phyloP scores from a whole-genome alignment of 2,888 invertebrate genomes.

The Poecilobothrus nobilitatus region DNA sequence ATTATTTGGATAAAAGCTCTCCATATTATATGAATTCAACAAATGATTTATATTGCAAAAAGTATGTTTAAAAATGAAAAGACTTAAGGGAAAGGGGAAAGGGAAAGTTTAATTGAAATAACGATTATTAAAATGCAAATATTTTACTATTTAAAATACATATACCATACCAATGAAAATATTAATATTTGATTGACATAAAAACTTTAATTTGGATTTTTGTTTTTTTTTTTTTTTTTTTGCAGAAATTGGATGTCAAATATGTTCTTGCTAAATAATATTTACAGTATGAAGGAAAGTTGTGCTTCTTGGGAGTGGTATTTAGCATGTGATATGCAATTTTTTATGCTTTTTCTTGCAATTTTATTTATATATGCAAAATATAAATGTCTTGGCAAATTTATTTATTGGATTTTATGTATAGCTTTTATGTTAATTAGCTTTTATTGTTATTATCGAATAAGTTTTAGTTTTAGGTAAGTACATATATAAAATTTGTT shows the following conservation, averaged over 20 bases:
- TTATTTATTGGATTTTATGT: neutral
- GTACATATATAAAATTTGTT: too few relatives aligned
- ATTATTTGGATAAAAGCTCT: slow-evolving; percentile 12
- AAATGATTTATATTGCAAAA: slow-evolving; percentile 17
- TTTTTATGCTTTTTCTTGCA: slow-evolving; percentile 13
- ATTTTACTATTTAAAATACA: too few relatives aligned
- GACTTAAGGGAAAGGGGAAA: too few relatives aligned
- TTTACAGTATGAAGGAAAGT: slow-evolving; percentile 10
- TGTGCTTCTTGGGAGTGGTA: slow-evolving; percentile 18
- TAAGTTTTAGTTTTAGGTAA: slow-evolving; percentile 13
- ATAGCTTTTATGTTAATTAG: slow-evolving; percentile 1
- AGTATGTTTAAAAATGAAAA: too few relatives aligned
- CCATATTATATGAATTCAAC: slow-evolving; percentile 15
- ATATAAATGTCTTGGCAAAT: slow-evolving; percentile 9
- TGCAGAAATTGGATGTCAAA: slow-evolving; percentile 17
- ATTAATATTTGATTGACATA: too few relatives aligned
- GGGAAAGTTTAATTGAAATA: too few relatives aligned
- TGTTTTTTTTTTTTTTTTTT: slow-evolving; percentile 5
- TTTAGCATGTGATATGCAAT: slow-evolving; percentile 20
- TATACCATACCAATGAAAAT: too few relatives aligned
- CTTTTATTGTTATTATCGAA: slow-evolving; percentile 8
- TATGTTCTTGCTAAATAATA: slow-evolving; percentile 16
- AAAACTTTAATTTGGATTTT: neutral
- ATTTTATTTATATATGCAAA: slow-evolving; percentile 17
- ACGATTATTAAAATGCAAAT: too few relatives aligned